Percentiles rank a stretch among this genome's conserved stretches.
These are phyloP conservation scores for Mustelus asterias DNA, from an alignment of 2,113 vertebrate species.

Conservation along the genomic window DNA sequence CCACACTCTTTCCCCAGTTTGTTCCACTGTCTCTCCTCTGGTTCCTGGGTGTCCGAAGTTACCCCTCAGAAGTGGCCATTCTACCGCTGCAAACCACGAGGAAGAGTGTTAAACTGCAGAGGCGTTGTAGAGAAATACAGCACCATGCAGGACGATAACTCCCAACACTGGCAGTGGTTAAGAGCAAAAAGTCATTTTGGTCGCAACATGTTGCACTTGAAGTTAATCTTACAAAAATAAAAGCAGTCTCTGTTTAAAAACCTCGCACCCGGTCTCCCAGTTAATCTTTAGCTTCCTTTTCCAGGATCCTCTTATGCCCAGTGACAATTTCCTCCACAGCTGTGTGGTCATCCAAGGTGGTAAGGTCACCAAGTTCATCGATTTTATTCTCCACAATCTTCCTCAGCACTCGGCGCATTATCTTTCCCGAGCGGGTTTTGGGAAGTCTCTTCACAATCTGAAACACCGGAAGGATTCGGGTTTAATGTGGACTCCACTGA, in stretches of 20 bases:
- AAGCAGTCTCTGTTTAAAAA: neutral
- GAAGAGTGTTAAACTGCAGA: neutral
- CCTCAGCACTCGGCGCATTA: conserved; percentile 63
- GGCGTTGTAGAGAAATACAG: neutral
- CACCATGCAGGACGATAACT: neutral
- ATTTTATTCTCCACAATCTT: conserved; percentile 62
- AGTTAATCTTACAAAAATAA: neutral
- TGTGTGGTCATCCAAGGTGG: conserved; percentile 60
- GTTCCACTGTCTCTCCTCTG: neutral
- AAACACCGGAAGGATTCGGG: neutral
- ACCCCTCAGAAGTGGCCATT: neutral
- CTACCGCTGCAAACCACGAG: neutral
- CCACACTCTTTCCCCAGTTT: neutral
- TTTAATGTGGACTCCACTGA: neutral
- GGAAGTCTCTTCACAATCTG: conserved; percentile 56
- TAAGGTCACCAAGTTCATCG: conserved; percentile 60
- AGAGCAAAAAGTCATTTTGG: neutral
- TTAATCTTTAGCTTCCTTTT: conserved; percentile 40
- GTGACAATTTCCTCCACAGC: conserved; percentile 59
- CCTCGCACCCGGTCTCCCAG: neutral
- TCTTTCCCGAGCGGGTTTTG: conserved; percentile 69
- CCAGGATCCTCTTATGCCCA: conserved; percentile 45
- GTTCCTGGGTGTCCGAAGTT: neutral
- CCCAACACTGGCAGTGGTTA: neutral
- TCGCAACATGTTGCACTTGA: neutral